Conservation (phyloP, 2,113 vertebrate genomes). For the Leucopsar rothschildi region DNA sequence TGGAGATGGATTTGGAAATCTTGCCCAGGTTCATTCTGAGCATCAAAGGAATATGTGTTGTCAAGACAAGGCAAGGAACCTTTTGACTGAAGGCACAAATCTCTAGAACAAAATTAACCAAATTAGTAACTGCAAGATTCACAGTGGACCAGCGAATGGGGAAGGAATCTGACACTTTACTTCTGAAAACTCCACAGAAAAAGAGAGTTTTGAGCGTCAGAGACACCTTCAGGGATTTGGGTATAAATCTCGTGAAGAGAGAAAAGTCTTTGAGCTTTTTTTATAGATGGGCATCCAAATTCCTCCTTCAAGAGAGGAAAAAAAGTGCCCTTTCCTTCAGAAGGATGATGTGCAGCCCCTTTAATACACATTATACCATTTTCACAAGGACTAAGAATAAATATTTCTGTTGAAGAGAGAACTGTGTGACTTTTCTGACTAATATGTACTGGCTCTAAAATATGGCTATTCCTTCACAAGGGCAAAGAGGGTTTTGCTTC, state of each 20-base stretch:
- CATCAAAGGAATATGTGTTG: neutral
- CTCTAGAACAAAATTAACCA: neutral
- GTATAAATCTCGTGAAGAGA: neutral
- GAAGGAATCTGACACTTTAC: neutral
- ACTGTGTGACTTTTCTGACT: neutral
- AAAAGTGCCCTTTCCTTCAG: neutral
- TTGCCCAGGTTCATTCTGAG: neutral
- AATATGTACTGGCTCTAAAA: neutral
- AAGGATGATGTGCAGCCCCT: neutral
- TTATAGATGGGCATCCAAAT: neutral
- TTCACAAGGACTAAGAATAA: neutral
- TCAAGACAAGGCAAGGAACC: rapidly evolving
- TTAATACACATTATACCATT: neutral
- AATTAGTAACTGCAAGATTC: neutral
- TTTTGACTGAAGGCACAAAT: neutral
- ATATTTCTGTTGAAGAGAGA: neutral
- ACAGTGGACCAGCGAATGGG: neutral
- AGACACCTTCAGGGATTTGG: neutral
- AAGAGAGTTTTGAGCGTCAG: neutral
- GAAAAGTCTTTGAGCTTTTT: neutral
- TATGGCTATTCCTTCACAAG: rapidly evolving
- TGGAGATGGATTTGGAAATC: neutral
- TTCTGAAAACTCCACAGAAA: neutral
- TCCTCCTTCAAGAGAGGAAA: neutral
- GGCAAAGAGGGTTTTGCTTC: rapidly evolving